Base-by-base conservation (phyloP, 1,140 invertebrate genomes). In the Ceratina calcarata region DNA sequence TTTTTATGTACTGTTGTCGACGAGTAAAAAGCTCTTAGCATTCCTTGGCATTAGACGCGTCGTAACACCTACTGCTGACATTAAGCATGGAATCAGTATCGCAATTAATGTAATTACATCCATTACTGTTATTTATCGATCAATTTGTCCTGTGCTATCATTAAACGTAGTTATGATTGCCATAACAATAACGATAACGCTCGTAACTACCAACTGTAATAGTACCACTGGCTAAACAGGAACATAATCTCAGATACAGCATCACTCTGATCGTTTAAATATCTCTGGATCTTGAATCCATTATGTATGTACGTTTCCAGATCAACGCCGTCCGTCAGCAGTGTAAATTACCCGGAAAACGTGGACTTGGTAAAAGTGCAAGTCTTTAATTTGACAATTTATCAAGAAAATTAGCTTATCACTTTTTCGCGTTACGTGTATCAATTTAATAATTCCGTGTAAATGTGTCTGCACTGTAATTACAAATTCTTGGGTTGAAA, bases 151-250 rank as follows among this genome's bases (percentile, higher is more conserved):
- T 3, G 15, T n/a, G 37, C 37, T 45, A 45, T 45, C 32, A 45
- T 66, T 66, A 66, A 66, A 49, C 15, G n/a, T 27, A 22, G n/a
- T 66, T 20, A 66, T 18, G 32, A 45, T 49, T 66, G 12, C n/a
- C n/a, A 45, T 66, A 66, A 65, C 62, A 65, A 66, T 66, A 49
- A 66, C n/a, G 32, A 66, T 66, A 66, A 45, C 32, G n/a, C 32
- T n/a, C 37, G 18, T 22, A 66, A 45, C 13, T 66, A 66, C 37
- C 32, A 3, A 4, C 37, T 32, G 62, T 65, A 65, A 45, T n/a
- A 65, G 62, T 32, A 7, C 15, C 24, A 64, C 16, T 32, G 27
- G 32, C 62, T n/a, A 65, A 13, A 65, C 27, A 65, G 64, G 18
- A 66, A 66, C 64, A 66, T 66, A 66, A 45, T 66, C 32, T 66